Evolutionary conservation across 2,113 vertebrate genomes (phyloP).

Genomic region (Tachysurus vachellii): DNA sequence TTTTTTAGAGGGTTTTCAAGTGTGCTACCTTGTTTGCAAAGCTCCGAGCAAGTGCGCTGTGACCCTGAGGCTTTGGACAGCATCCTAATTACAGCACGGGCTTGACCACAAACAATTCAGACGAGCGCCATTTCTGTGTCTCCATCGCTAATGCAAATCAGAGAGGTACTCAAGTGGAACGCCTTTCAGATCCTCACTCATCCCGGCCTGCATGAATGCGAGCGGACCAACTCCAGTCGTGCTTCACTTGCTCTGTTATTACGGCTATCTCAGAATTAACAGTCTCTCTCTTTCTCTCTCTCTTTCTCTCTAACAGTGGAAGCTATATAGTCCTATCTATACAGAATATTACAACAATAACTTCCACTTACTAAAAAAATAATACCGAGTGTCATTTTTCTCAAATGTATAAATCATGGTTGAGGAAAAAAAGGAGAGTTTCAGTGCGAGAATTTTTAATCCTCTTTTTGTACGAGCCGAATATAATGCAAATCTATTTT

Average conservation of each 20-base stretch:
- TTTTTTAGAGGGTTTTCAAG: conserved; percentile 44
- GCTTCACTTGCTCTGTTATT: conserved; percentile 48
- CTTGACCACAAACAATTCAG: conserved; percentile 60
- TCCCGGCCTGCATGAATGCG: conserved; percentile 56
- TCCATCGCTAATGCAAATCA: conserved; percentile 60
- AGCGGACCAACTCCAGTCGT: conserved; percentile 40
- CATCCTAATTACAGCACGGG: conserved; percentile 52
- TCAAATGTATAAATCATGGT: background rate
- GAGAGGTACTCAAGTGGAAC: conserved; percentile 53
- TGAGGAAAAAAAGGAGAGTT: background rate
- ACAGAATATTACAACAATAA: background rate
- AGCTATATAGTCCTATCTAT: background rate
- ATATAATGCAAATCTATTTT: conserved; percentile 76
- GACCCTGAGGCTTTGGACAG: conserved; percentile 46
- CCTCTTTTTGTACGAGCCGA: conserved; percentile 72
- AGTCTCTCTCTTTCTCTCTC: conserved; percentile 33
- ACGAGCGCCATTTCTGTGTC: conserved; percentile 50
- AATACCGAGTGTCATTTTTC: background rate
- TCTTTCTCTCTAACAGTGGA: conserved; percentile 12
- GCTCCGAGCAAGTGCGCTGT: conserved; percentile 28
- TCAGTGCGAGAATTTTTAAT: conserved; percentile 58
- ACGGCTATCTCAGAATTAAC: conserved; percentile 44
- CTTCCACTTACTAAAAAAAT: background rate
- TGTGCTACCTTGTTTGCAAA: conserved; percentile 36
- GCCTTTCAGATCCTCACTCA: conserved; percentile 55